phyloP scores from a whole-genome alignment of 2,113 vertebrate species.

The Theristicus caerulescens region DNA sequence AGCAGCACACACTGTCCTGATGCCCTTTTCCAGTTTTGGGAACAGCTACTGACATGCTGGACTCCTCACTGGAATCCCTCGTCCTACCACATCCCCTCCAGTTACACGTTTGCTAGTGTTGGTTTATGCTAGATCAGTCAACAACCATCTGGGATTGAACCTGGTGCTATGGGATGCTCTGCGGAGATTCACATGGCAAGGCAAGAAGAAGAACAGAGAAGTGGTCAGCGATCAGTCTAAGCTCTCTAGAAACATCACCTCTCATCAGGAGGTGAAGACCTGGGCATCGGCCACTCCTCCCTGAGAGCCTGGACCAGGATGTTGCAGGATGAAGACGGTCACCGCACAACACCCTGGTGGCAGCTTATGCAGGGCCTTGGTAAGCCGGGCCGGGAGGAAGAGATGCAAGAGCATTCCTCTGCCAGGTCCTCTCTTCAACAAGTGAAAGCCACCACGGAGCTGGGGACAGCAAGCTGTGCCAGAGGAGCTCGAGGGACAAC shows the following conservation, averaged over 20 bases:
- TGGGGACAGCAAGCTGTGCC: neutral
- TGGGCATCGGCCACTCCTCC: neutral
- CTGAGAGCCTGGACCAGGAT: neutral
- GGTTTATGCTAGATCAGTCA: neutral
- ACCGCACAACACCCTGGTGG: neutral
- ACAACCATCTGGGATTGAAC: neutral
- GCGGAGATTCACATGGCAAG: neutral
- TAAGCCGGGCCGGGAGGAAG: neutral
- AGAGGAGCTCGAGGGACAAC: neutral
- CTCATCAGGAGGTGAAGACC: neutral
- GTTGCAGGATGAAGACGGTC: neutral
- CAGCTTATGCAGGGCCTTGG: neutral
- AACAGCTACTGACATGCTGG: neutral
- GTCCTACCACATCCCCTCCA: neutral
- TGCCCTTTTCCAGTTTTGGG: neutral
- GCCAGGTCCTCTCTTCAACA: neutral
- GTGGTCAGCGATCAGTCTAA: neutral
- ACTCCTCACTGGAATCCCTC: neutral
- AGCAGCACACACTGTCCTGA: neutral
- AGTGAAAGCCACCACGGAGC: neutral
- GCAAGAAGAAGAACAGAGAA: neutral
- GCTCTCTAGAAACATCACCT: neutral
- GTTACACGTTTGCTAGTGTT: neutral
- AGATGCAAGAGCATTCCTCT: neutral
- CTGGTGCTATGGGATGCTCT: neutral